These are phyloP conservation scores for Danio choprae DNA, from an alignment of 2,797 vertebrate genomes.

Conservation along the genomic window DNA sequence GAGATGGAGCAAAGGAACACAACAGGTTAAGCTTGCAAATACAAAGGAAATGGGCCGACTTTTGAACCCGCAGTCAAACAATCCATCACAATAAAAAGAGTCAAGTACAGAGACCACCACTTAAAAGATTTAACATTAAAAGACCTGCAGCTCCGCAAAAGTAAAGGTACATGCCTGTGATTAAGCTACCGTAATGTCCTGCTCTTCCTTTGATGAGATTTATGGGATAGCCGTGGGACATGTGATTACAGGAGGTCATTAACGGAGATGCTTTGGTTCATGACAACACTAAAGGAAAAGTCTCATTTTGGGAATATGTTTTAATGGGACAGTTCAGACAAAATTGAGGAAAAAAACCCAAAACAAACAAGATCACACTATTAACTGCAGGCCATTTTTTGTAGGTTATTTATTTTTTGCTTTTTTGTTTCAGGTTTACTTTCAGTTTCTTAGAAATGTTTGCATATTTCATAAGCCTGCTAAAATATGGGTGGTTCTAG, in stretches of 20 bases:
- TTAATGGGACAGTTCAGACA: not conserved
- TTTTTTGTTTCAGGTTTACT: no score
- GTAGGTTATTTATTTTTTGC: no score
- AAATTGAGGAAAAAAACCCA: no score
- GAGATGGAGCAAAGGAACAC: conserved; percentile 46
- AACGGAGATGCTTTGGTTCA: not conserved
- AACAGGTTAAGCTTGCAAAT: not conserved
- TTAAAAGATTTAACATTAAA: conserved; percentile 21
- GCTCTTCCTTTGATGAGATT: conserved; percentile 40
- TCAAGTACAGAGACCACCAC: conserved; percentile 16
- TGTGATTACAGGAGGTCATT: conserved; percentile 38
- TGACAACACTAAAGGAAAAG: not conserved
- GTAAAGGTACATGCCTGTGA: conserved; percentile 7
- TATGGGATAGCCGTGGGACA: conserved; percentile 3
- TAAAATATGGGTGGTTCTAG: no score
- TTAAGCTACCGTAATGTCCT: conserved; percentile 18
- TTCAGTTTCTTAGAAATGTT: no score
- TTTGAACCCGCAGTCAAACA: conserved; percentile 14
- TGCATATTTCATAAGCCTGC: no score
- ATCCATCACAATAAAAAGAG: conserved; percentile 30
- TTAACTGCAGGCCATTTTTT: no score
- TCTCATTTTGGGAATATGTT: not conserved
- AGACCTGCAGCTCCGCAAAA: conserved; percentile 3
- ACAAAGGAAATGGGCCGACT: conserved; percentile 44
- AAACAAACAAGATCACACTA: no score